phyloP scores from a whole-genome alignment of 2,888 invertebrate genomes.

The Antitype chi region DNA sequence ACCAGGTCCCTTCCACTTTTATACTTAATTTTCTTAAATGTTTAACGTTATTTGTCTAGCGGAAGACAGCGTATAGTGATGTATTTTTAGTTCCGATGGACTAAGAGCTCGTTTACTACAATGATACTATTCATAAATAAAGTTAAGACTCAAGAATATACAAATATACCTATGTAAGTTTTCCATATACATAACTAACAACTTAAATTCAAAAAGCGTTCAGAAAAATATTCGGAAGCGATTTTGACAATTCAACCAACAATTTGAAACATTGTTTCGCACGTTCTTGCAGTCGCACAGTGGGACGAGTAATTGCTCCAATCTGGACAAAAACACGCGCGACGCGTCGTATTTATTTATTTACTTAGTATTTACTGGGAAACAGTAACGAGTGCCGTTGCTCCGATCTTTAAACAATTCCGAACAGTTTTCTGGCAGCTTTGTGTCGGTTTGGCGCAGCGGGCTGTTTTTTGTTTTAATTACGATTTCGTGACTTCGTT shows the following conservation, averaged over 20 bases:
- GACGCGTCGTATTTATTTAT: slow-evolving; percentile 87
- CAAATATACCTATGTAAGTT: neutral
- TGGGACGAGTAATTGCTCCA: slow-evolving; percentile 84
- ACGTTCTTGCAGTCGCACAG: slow-evolving; percentile 64
- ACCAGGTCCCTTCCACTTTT: neutral
- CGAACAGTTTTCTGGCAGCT: slow-evolving; percentile 64
- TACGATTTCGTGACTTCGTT: slow-evolving; percentile 62
- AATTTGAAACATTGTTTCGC: slow-evolving; percentile 72
- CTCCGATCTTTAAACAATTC: slow-evolving; percentile 59
- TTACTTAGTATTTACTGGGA: slow-evolving; percentile 87
- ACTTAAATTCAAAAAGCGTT: slow-evolving; percentile 31
- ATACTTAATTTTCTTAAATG: neutral
- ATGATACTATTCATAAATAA: neutral
- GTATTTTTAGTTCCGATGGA: neutral
- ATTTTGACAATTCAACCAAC: slow-evolving; percentile 72
- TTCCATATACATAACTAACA: slow-evolving; percentile 16
- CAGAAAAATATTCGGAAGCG: slow-evolving; percentile 59
- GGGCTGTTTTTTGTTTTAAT: slow-evolving; percentile 64
- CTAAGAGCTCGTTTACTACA: neutral
- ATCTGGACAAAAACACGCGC: slow-evolving; percentile 85
- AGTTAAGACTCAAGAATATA: neutral
- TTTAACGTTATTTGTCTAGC: neutral
- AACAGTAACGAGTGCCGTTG: slow-evolving; percentile 80
- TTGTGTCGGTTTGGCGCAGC: slow-evolving; percentile 51
- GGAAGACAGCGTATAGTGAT: too few species aligned